These are phyloP conservation scores for Drosophila murphyi DNA, from an alignment of 1,140 invertebrate species.

Conservation along the genomic window DNA sequence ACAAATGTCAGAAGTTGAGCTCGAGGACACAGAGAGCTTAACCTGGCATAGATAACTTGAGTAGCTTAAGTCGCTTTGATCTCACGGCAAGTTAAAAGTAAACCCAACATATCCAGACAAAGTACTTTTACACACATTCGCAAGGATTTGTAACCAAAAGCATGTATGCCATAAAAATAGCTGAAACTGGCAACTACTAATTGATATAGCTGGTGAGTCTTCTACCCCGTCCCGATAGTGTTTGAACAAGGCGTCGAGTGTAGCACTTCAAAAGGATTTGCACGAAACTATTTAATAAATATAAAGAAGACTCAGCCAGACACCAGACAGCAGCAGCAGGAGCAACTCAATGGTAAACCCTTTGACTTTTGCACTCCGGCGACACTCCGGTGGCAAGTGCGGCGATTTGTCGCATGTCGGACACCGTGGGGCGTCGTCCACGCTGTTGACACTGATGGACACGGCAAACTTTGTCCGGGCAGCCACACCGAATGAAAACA, in stretches of 20 bases:
- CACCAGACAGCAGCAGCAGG: not conserved
- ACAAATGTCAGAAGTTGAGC: not conserved
- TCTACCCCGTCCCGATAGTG: not conserved
- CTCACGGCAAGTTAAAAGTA: not conserved
- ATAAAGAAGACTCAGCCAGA: conserved; percentile 20
- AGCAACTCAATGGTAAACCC: conserved; percentile 18
- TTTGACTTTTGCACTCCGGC: conserved; percentile 57
- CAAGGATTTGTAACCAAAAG: conserved; percentile 36
- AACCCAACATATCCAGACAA: conserved; percentile 8
- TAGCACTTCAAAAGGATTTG: conserved; percentile 50
- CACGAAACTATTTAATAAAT: conserved; percentile 57
- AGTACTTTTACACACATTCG: conserved; percentile 8
- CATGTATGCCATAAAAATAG: conserved; percentile 42
- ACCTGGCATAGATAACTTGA: not conserved
- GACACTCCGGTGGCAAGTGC: conserved; percentile 38
- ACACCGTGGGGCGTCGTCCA: conserved; percentile 39
- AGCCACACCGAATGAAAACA: not conserved
- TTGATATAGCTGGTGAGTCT: conserved; percentile 34
- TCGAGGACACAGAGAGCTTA: not conserved
- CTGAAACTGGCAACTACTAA: conserved; percentile 32
- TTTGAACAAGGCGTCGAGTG: conserved; percentile 17
- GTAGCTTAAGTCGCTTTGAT: conserved; percentile 9
- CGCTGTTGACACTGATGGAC: conserved; percentile 54
- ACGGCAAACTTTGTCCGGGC: conserved; percentile 37
- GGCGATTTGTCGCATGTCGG: conserved; percentile 52